Evolutionary conservation across 37 sponge, comb jelly and placozoan species (phyloP), one percentile per base, ranked within the genome.

Genomic region (Agelas oroides): DNA sequence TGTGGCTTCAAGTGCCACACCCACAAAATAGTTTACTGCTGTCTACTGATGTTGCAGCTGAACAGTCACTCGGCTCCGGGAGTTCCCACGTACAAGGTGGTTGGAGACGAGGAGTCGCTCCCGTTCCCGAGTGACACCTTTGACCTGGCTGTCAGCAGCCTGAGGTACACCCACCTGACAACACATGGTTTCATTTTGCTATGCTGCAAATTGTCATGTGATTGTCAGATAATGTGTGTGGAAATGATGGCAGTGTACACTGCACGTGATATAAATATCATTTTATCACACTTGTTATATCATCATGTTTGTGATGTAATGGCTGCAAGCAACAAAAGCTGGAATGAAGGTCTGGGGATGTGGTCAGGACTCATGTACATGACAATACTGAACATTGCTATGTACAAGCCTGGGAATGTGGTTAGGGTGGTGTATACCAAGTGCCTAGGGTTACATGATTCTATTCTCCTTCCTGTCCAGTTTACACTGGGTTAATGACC

Each of bases 401-500:
- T n/a, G n/a, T n/a, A n/a, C n/a, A n/a, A n/a, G n/a, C n/a, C n/a
- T n/a, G n/a, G n/a, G n/a, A n/a, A n/a, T n/a, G n/a, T n/a, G n/a
- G n/a, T n/a, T n/a, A n/a, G n/a, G n/a, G n/a, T n/a, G n/a, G n/a
- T n/a, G n/a, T n/a, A n/a, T n/a, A n/a, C n/a, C n/a, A n/a, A n/a
- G n/a, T n/a, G n/a, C n/a, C n/a, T n/a, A n/a, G n/a, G n/a, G n/a
- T n/a, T n/a, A n/a, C n/a, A n/a, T n/a, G n/a, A n/a, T n/a, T n/a
- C n/a, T n/a, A n/a, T n/a, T n/a, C n/a, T n/a, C n/a, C n/a, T 46
- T 15, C 32, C 19, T 46, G 5, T 27, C 66, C 40, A 46, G 46
- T 46, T 46, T 46, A 8, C 46, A 46, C 46, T 98, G 96, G 96
- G 91, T 94, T 32, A 97, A 98, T 66, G 92, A 98, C 52, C 79